Conservation (phyloP, 2,888 invertebrate genomes). For the Morpho deidamia region DNA sequence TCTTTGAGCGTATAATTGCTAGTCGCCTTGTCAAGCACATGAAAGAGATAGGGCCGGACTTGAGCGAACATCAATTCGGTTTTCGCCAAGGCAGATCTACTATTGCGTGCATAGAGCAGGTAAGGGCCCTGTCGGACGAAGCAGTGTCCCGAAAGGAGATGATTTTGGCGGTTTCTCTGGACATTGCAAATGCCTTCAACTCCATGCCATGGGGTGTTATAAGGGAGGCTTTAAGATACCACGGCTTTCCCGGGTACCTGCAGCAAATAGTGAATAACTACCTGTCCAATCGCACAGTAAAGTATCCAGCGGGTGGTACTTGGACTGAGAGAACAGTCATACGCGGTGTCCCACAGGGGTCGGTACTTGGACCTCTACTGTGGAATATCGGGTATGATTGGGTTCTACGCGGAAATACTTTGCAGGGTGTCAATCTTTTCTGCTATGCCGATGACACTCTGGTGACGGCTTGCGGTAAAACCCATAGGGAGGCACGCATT, state of each 20-base stretch:
- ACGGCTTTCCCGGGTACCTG: slow-evolving; percentile 21
- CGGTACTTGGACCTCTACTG: too few relatives aligned
- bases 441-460: too few relatives aligned
- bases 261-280: slow-evolving; percentile 9
- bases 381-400: too few relatives aligned
- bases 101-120: slow-evolving; percentile 7
- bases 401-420: too few relatives aligned
- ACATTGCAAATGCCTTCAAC: slow-evolving; percentile 28
- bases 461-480: too few relatives aligned
- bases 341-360: too few relatives aligned
- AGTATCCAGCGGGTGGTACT: too few relatives aligned
- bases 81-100: slow-evolving; percentile 15
- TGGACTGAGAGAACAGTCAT: too few relatives aligned
- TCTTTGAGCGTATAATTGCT: slow-evolving; percentile 14
- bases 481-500: too few relatives aligned
- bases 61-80: slow-evolving; percentile 7
- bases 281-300: too few relatives aligned
- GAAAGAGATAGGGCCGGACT: background rate
- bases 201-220: slow-evolving; percentile 18
- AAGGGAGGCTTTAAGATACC: slow-evolving; percentile 17
- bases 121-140: slow-evolving; percentile 4
- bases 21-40: too few relatives aligned
- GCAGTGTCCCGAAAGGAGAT: slow-evolving; percentile 14
- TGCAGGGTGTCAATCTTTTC: too few relatives aligned
- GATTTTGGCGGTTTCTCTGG: slow-evolving; percentile 22